Evolutionary conservation across 2,113 vertebrate genomes (phyloP), one percentile per base, ranked within the genome.

Genomic region (Tenrec ecaudatus): DNA sequence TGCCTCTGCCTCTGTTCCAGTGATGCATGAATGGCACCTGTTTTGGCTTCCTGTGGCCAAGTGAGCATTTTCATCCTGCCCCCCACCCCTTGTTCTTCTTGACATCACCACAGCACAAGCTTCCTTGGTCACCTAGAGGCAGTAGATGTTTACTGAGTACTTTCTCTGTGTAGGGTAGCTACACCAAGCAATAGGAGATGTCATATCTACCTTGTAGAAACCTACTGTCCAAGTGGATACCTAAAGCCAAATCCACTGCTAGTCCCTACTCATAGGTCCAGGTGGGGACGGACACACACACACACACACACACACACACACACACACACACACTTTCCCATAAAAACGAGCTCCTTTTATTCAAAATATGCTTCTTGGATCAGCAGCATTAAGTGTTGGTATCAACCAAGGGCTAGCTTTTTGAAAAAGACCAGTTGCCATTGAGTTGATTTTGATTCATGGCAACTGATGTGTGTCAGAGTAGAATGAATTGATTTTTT

Each of bases 171-270:
- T 19, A 85, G 53, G 36, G 33, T 69, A 47, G 40, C 83, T 80
- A 73, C 80, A 31, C 62, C 40, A 94, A 90, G 69, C 73, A 82
- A 89, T 88, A 71, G 36, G 80, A 96, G 71, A 82, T n/a, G 27
- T 33, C 71, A 25, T 75, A 31, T 84, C 62, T 84, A 23, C 66
- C 31, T 86, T 60, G 15, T 64, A 78, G 92, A 23, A 93, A 68
- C 53, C 91, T 79, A 84, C 76, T 92, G 29, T 87, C 73, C 4
- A 78, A 31, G 2, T 77, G 20, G 88, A 81, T 92, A 89, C 1
- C 16, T 19, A 19, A 62, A 62, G 22, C 60, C 9, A 53, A 62
- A 19, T 23, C 60, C 17, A 20, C 60, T 62, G 60, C 60, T 19
- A 62, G 47, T 10, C 11, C 47, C 47, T 53, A 12, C 47, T 53